phyloP scores from a whole-genome alignment of 2,888 invertebrate genomes.

The Phaedon cochleariae region DNA sequence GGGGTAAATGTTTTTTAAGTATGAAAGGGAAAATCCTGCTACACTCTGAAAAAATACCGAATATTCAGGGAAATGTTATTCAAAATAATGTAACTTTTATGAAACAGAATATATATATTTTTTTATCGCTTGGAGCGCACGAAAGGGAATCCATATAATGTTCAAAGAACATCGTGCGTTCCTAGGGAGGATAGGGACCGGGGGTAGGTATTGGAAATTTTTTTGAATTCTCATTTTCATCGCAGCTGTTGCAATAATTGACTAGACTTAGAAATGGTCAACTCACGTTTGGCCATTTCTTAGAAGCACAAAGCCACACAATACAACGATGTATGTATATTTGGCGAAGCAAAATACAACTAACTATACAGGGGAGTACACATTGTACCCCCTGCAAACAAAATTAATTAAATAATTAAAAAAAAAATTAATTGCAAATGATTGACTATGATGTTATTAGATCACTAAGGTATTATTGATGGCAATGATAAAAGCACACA shows the following conservation, averaged over 20 bases:
- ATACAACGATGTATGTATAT: conserved; percentile 5
- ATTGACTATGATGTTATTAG: not conserved
- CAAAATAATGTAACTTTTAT: conserved; percentile 12
- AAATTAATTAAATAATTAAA: not conserved
- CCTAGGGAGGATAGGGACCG: too few species aligned
- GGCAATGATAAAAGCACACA: not conserved
- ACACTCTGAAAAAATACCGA: conserved; percentile 1
- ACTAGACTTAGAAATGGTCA: not conserved
- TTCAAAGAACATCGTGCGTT: too few species aligned
- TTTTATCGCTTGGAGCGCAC: not conserved
- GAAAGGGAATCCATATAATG: too few species aligned
- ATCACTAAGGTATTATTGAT: not conserved
- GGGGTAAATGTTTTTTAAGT: too few species aligned
- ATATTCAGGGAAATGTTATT: conserved; percentile 4
- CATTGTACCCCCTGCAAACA: not conserved
- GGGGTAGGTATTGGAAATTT: too few species aligned
- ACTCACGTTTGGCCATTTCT: conserved; percentile 13
- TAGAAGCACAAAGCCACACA: not conserved
- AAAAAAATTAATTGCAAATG: not conserved
- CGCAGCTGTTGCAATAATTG: not conserved
- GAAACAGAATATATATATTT: not conserved
- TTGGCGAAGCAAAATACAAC: not conserved
- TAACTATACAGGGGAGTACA: not conserved
- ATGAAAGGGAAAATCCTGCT: conserved; percentile 4
- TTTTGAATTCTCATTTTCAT: not conserved